A percentile compares a stretch with the other conserved stretches of the same genome.
Conservation (phyloP, 2,888 invertebrate species). For the Scaptomyza reducta region DNA sequence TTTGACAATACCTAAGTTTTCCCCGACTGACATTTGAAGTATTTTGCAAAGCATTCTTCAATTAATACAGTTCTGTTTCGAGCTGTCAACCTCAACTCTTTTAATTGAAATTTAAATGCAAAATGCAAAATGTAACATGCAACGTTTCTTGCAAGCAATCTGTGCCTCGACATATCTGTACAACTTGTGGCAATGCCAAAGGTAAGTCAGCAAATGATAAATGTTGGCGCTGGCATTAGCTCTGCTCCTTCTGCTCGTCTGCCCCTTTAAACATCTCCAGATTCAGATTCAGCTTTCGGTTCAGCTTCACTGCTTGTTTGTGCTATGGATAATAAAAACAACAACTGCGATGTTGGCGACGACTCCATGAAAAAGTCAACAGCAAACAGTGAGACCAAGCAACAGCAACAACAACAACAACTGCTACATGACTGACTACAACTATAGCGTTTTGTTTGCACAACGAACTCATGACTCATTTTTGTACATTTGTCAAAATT, state of each 20-base stretch:
- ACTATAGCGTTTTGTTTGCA: conserved; percentile 72
- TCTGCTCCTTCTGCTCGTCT: neutral
- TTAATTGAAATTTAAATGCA: neutral
- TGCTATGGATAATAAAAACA: conserved; percentile 66
- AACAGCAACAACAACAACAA: conserved; percentile 23
- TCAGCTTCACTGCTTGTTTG: conserved; percentile 55
- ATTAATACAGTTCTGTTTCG: neutral
- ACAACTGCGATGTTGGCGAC: conserved; percentile 43
- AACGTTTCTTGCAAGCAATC: neutral
- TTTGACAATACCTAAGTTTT: conserved; percentile 37
- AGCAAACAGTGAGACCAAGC: conserved; percentile 63
- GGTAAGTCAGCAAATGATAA: conserved; percentile 67
- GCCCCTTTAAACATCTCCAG: conserved; percentile 31
- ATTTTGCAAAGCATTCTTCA: neutral
- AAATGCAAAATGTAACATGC: neutral
- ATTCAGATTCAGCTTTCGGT: conserved; percentile 15
- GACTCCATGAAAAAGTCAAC: conserved; percentile 78
- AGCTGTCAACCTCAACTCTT: neutral
- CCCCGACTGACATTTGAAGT: neutral
- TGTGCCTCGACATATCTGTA: neutral
- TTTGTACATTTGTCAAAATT: conserved; percentile 82
- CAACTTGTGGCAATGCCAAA: conserved; percentile 37
- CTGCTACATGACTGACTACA: conserved; percentile 46
- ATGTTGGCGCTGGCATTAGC: conserved; percentile 52
- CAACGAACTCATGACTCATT: conserved; percentile 81